Evolutionary conservation across 2,888 invertebrate species (phyloP), one percentile per base, ranked within the genome.

Genomic region (Mamestra brassicae): DNA sequence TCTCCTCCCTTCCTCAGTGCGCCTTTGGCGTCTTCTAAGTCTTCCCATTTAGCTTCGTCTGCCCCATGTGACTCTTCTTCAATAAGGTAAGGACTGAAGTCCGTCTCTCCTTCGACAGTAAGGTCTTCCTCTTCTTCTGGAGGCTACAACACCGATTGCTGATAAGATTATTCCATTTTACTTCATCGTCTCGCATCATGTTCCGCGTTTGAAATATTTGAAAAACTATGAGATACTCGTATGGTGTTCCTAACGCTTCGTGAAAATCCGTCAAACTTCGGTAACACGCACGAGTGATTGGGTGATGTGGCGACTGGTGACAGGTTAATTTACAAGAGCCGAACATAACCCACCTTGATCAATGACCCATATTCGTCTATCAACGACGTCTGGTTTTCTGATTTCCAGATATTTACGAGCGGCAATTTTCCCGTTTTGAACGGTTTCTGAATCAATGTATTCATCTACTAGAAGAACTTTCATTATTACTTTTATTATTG

Each of bases 281-380:
- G 15, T 4, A 42, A 72, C 7, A 72, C 74, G 45, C 36, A 15
- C 11, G 62, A 62, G 52, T 26, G 26, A 26, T n/a, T n/a, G n/a
- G n/a, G n/a, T 1, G 52, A 13, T 61, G 76, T 13, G 26, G 26
- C 26, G 26, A 26, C 26, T 26, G 26, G 26, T 13, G 73, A 62
- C 26, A 61, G 36, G 26, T 73, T 76, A 61, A 73, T 52, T 38
- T 74, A 74, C 71, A 47, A 74, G 42, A 60, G 4, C 15, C 50
- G 50, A 60, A 52, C 72, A 26, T 26, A 45, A 42, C 47, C 54
- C 71, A 50, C 50, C 34, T 58, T 74, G 58, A 60, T 74, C 42
- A 52, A 74, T 73, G 42, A 74, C 13, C 50, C 50, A 34, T 58
- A 72, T 74, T 52, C 11, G 8, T 42, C 58, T 60, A 5, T 42